These are phyloP conservation scores for Acomys russatus DNA, from an alignment of 2,797 vertebrate genomes.

Conservation along the genomic window DNA sequence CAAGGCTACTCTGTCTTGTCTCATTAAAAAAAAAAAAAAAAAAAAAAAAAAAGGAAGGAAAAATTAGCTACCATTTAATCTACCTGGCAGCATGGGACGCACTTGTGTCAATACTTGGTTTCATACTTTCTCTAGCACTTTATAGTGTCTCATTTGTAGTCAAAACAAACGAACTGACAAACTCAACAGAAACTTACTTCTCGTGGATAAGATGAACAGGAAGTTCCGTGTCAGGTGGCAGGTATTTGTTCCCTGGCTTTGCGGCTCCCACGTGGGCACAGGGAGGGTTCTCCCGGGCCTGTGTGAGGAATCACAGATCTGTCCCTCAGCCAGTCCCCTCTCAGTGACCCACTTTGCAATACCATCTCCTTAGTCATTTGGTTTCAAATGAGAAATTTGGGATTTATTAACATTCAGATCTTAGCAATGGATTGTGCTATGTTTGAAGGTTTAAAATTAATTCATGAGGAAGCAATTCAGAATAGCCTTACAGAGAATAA, in stretches of 20 bases:
- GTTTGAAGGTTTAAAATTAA: slow-evolving; percentile 7
- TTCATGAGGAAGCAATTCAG: not conserved
- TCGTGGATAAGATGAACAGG: too few relatives aligned
- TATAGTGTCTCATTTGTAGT: not conserved
- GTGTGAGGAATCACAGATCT: not conserved
- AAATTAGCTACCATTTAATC: not conserved
- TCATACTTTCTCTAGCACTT: not conserved
- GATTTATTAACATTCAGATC: not conserved
- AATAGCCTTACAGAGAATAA: not conserved
- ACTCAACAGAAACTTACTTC: not conserved
- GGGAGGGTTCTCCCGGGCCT: not conserved
- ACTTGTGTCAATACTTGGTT: not conserved
- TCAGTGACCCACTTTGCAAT: not conserved
- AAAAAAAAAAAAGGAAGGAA: too few relatives aligned
- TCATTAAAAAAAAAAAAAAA: not conserved
- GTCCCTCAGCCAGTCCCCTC: not conserved
- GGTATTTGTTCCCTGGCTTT: not conserved
- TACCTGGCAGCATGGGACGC: not conserved
- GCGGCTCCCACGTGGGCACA: not conserved
- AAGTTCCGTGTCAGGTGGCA: not conserved
- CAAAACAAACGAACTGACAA: not conserved
- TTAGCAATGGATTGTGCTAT: not conserved
- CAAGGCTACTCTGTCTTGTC: too few relatives aligned
- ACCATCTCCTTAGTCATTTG: not conserved
- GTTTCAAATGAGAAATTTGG: not conserved